phyloP scores from a whole-genome alignment of 1,140 invertebrate genomes.

The Drosophila nannoptera region DNA sequence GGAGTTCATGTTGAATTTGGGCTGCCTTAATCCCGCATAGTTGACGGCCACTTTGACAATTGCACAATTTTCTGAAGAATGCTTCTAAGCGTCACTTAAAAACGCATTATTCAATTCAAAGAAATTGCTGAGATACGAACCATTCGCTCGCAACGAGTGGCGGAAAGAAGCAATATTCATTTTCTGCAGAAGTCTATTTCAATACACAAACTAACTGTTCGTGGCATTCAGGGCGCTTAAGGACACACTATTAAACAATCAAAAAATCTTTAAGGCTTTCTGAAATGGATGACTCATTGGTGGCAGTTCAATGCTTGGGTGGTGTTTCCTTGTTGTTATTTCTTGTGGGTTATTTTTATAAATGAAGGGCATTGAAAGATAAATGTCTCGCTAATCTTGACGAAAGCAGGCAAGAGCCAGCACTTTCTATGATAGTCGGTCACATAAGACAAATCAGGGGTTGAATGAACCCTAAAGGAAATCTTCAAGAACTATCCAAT shows the following conservation, averaged over 20 bases:
- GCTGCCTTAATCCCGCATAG: conserved; percentile 36
- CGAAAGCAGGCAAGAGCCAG: conserved; percentile 13
- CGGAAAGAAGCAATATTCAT: conserved; percentile 1
- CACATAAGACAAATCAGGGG: conserved; percentile 9
- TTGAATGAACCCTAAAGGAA: conserved; percentile 24
- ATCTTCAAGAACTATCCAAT: conserved; percentile 29
- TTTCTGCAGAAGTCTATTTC: not conserved
- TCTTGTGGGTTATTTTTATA: conserved; percentile 34
- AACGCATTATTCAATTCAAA: conserved; percentile 76
- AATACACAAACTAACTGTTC: conserved; percentile 19
- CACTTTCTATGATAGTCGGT: not conserved
- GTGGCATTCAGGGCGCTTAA: not conserved
- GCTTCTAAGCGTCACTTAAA: conserved; percentile 77
- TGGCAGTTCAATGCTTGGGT: conserved; percentile 8
- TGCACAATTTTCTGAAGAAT: conserved; percentile 76
- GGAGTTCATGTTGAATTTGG: conserved; percentile 52
- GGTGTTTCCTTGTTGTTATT: conserved; percentile 6
- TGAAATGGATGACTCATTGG: conserved; percentile 33
- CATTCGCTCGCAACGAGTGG: not conserved
- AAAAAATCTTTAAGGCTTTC: not conserved
- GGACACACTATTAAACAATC: conserved; percentile 4
- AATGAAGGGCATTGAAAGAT: conserved; percentile 30
- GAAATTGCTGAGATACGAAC: conserved; percentile 24
- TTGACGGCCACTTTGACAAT: conserved; percentile 58
- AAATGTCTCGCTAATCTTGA: conserved; percentile 28